Evolutionary conservation across 2,888 invertebrate species (phyloP), one percentile per base, ranked within the genome.

Genomic region (Agrotis clavis): DNA sequence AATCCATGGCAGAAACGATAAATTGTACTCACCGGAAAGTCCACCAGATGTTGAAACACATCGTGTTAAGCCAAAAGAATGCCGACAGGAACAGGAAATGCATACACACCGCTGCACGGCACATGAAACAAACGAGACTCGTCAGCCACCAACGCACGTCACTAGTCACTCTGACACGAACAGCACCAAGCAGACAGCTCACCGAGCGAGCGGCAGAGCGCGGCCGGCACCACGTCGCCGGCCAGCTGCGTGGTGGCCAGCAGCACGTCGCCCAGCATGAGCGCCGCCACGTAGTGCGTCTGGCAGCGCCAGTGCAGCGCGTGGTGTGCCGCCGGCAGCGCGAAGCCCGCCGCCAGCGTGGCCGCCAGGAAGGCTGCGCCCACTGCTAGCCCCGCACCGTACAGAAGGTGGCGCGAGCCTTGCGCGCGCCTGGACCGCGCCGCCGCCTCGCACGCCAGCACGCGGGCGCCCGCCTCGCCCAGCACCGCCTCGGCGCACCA

Each of bases 11-110:
- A 4, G 35, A 41, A 41, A 41, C 41, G 41, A 11, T 41, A 41
- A 41, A 41, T 41, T 41, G 97, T 93, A 98, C 67, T 67, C 41
- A 67, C 98, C 98, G 97, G 95, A 98, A 98, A 25, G 98, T 98
- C 98, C 98, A 98, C 98, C 98, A 99, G 92, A 99, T 98, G 96
- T 99, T 99, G 96, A 98, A 98, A 94, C 98, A 99, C 98, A 99
- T 98, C 79, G 98, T 98, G 94, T 98, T 99, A 63, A 99, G 97
- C 99, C 99, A 99, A 94, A 98, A 98, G 97, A 99, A 99, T 77
- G 98, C 98, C 48, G 98, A 98, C 93, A 99, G 96, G 94, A 98
- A 98, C 94, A 98, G 97, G 97, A 98, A 98, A 91, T 98, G 98
- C 97, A 98, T 98, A 87, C 97, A 96, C 85, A 98, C 97, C 79